Percentiles rank a stretch among this genome's conserved stretches.
phyloP scores from a whole-genome alignment of 2,797 vertebrate genomes.

The Poeciliopsis turneri region DNA sequence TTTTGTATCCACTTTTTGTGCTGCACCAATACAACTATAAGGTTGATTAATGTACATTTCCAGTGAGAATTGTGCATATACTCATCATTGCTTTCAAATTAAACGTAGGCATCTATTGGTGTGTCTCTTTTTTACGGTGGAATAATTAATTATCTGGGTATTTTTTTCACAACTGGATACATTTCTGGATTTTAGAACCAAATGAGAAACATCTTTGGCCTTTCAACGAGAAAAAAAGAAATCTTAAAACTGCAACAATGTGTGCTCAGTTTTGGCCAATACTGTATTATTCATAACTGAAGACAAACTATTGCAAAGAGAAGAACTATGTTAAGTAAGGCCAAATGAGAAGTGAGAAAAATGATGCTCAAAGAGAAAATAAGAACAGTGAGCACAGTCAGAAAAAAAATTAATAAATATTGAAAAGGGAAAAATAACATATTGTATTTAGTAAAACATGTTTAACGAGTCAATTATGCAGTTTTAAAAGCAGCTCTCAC shows the following conservation, averaged over 20 bases:
- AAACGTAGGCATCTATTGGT: not conserved
- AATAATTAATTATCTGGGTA: not conserved
- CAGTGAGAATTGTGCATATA: not conserved
- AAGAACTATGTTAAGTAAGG: not conserved
- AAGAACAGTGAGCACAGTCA: not conserved
- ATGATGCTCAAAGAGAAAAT: not conserved
- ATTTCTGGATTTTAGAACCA: not conserved
- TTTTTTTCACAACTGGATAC: not conserved
- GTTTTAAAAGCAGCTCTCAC: not conserved
- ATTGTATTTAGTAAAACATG: not conserved
- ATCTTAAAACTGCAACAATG: not conserved
- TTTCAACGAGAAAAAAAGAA: not conserved
- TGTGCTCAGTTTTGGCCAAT: not conserved
- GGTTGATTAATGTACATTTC: not conserved
- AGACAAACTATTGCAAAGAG: not conserved
- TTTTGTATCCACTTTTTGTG: not conserved
- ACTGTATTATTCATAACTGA: not conserved
- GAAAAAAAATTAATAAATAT: not conserved
- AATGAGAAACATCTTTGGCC: not conserved
- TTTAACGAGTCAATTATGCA: constrained; percentile 15
- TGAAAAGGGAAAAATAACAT: not conserved
- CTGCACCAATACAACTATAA: not conserved
- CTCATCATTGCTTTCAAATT: too few species aligned
- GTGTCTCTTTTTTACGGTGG: not conserved
- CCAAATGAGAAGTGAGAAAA: not conserved